phyloP scores from a whole-genome alignment of 2,113 vertebrate genomes.

The Toxostoma redivivum region DNA sequence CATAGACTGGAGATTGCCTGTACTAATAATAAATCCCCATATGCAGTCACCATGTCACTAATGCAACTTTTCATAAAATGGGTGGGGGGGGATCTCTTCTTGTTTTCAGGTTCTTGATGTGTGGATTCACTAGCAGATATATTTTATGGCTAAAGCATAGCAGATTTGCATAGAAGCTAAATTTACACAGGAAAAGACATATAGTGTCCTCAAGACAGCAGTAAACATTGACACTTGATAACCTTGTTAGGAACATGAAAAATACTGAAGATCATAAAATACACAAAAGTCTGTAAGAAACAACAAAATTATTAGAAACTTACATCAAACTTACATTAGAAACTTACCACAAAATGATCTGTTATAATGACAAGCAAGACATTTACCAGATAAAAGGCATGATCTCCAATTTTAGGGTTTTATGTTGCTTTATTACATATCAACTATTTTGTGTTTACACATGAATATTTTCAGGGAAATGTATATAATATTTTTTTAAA shows the following conservation, averaged over 20 bases:
- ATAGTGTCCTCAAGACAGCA: neutral
- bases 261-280: neutral
- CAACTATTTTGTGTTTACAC: neutral
- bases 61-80: neutral
- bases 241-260: neutral
- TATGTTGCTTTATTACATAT: neutral
- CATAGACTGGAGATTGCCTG: neutral
- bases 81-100: too few species aligned
- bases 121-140: neutral
- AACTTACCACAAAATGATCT: neutral
- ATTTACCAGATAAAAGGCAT: neutral
- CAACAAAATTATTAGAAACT: neutral
- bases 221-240: neutral
- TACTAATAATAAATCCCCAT: neutral
- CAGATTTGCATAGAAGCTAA: neutral
- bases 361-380: neutral
- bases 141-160: neutral
- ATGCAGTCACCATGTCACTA: neutral
- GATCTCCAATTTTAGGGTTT: neutral
- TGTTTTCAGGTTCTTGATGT: neutral
- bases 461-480: neutral
- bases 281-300: neutral
- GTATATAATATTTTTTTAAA: neutral
- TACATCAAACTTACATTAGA: neutral
- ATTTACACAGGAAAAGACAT: neutral